Conservation (phyloP, 2,113 vertebrate species). For the Canis aureus region DNA sequence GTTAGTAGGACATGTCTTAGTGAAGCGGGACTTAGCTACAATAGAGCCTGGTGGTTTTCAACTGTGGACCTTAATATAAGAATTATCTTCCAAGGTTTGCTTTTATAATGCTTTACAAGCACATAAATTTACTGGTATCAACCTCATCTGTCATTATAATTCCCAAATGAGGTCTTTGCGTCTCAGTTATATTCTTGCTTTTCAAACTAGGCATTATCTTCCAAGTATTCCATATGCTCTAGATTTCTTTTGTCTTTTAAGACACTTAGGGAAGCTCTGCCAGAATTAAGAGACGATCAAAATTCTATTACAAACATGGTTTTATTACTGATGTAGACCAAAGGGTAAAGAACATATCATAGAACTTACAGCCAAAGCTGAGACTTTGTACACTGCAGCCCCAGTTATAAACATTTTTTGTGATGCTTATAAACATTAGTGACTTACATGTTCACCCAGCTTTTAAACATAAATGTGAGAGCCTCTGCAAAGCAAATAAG, state of each 20-base stretch:
- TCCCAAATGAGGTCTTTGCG: constrained; percentile 32
- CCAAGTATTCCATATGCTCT: constrained; percentile 20
- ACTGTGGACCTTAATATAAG: constrained; percentile 10
- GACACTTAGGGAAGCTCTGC: neutral
- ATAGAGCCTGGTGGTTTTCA: constrained; percentile 14
- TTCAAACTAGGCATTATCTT: constrained; percentile 49
- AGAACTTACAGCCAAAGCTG: constrained; percentile 40
- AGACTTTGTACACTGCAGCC: neutral
- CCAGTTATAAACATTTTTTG: constrained; percentile 48
- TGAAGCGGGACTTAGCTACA: neutral
- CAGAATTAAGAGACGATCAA: constrained; percentile 35
- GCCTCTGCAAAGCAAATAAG: constrained; percentile 28
- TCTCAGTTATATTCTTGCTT: constrained; percentile 24
- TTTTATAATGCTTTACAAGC: constrained; percentile 48
- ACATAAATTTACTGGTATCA: constrained; percentile 57
- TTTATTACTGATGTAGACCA: constrained; percentile 38
- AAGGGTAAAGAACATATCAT: constrained; percentile 30
- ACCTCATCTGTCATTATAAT: constrained; percentile 57
- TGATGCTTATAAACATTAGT: constrained; percentile 30
- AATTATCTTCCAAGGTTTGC: constrained; percentile 47
- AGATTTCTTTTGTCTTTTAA: constrained; percentile 58
- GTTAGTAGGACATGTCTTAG: constrained; percentile 21
- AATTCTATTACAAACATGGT: constrained; percentile 20
- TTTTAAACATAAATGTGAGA: constrained; percentile 59
- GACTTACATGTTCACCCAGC: neutral